Evolutionary conservation across 2,113 vertebrate species (phyloP).

Genomic region (Triplophysa tibetana): DNA sequence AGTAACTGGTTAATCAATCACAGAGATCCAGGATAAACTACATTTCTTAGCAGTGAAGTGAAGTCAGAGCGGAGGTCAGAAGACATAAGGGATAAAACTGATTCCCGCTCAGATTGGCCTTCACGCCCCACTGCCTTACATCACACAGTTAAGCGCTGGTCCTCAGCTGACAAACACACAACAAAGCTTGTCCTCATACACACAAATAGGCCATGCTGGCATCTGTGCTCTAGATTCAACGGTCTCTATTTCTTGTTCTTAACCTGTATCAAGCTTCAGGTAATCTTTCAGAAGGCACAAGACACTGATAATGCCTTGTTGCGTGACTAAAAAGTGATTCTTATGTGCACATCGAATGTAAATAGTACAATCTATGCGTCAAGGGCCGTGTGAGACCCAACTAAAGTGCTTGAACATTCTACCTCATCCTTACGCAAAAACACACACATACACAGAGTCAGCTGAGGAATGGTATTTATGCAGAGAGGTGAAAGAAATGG

Average conservation of each 20-base stretch:
- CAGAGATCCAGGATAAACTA: too few relatives aligned
- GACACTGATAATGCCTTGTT: neutral
- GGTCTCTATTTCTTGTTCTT: neutral
- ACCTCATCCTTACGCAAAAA: constrained; percentile 23
- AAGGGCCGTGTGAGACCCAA: too few relatives aligned
- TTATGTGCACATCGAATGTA: constrained; percentile 16
- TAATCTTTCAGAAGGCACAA: neutral
- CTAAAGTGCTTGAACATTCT: neutral
- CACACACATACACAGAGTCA: constrained; percentile 31
- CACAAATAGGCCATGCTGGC: neutral
- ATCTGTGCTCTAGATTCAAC: neutral
- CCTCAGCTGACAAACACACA: constrained; percentile 9
- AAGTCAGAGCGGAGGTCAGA: neutral
- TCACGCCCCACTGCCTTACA: constrained; percentile 43
- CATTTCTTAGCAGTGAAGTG: neutral
- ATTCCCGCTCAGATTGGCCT: constrained; percentile 8
- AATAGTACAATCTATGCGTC: constrained; percentile 28
- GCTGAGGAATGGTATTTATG: constrained; percentile 49
- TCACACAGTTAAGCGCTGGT: constrained; percentile 8
- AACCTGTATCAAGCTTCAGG: neutral
- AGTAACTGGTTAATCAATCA: neutral
- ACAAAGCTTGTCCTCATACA: neutral
- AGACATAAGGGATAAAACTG: constrained; percentile 22
- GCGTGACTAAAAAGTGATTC: neutral
- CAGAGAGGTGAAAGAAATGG: constrained; percentile 43